A percentile compares a stretch with the other conserved stretches of the same genome.
phyloP scores from a whole-genome alignment of 2,797 vertebrate species.

The Rhynchotus rufescens region DNA sequence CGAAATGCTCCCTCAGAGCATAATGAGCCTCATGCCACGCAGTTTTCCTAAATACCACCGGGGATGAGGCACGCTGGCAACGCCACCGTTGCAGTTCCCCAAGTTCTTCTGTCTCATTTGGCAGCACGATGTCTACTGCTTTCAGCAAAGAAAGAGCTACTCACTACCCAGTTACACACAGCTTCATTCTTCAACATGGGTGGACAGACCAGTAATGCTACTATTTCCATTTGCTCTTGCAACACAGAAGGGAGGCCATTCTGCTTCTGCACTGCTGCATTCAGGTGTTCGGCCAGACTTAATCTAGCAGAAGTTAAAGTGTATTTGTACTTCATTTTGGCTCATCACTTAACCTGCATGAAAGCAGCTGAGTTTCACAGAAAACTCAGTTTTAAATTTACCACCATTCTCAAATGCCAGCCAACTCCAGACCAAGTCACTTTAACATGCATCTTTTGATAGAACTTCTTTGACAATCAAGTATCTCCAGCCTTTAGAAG shows the following conservation, averaged over 20 bases:
- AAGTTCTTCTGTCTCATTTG: background rate
- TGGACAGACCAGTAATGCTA: background rate
- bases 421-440: background rate
- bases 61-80: background rate
- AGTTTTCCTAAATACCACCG: background rate
- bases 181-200: background rate
- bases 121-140: background rate
- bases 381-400: conserved; percentile 7
- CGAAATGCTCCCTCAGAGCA: background rate
- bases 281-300: background rate
- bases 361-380: conserved; percentile 9
- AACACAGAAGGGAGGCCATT: background rate
- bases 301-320: background rate
- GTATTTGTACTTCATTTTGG: conserved; percentile 17
- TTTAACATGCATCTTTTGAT: background rate
- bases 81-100: background rate
- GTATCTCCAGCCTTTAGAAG: background rate
- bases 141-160: background rate
- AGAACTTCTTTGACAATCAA: background rate
- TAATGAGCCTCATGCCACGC: background rate
- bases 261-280: background rate
- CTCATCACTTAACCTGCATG: background rate
- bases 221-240: conserved; percentile 16
- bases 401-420: background rate
- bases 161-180: background rate